A percentile compares a stretch with the other conserved stretches of the same genome.
phyloP scores from a whole-genome alignment of 2,113 vertebrate species.

The Cheilinus undulatus region DNA sequence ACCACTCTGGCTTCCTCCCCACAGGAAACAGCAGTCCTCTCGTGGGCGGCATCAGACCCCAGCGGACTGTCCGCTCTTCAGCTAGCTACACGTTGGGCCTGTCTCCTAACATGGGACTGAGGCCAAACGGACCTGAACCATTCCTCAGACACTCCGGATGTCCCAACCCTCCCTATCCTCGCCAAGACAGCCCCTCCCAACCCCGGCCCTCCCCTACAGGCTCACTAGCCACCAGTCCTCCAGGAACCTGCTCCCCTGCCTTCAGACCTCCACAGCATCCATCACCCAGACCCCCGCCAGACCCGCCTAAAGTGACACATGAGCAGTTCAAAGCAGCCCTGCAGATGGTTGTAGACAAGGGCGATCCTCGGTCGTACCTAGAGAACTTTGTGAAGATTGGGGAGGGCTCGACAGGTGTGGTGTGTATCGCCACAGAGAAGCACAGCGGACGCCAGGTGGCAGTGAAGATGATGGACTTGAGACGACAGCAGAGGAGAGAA shows the following conservation, averaged over 20 bases:
- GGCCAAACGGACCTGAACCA: slow-evolving; percentile 78
- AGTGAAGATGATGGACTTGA: slow-evolving; percentile 98
- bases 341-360: slow-evolving; percentile 97
- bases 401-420: slow-evolving; percentile 96
- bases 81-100: slow-evolving; percentile 86
- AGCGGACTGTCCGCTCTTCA: slow-evolving; percentile 81
- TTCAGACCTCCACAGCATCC: slow-evolving; percentile 88
- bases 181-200: slow-evolving; percentile 87
- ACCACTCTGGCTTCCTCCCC: slow-evolving; percentile 80
- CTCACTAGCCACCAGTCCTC: slow-evolving; percentile 90
- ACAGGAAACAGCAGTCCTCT: slow-evolving; percentile 84
- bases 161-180: slow-evolving; percentile 78
- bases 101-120: slow-evolving; percentile 83
- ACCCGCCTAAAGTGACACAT: slow-evolving; percentile 92
- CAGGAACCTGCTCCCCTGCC: slow-evolving; percentile 92
- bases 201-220: slow-evolving; percentile 91
- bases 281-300: slow-evolving; percentile 82
- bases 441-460: slow-evolving; percentile 95
- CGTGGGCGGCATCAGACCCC: slow-evolving; percentile 75
- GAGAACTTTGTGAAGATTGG: slow-evolving; percentile 98
- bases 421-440: slow-evolving; percentile 95
- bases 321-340: slow-evolving; percentile 98
- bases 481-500: slow-evolving; percentile 96
- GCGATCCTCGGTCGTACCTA: slow-evolving; percentile 91
- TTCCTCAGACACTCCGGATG: slow-evolving; percentile 82